A percentile compares a stretch with the other conserved stretches of the same genome.
Conservation (phyloP, 2,888 invertebrate genomes). For the Anthrax anthrax region DNA sequence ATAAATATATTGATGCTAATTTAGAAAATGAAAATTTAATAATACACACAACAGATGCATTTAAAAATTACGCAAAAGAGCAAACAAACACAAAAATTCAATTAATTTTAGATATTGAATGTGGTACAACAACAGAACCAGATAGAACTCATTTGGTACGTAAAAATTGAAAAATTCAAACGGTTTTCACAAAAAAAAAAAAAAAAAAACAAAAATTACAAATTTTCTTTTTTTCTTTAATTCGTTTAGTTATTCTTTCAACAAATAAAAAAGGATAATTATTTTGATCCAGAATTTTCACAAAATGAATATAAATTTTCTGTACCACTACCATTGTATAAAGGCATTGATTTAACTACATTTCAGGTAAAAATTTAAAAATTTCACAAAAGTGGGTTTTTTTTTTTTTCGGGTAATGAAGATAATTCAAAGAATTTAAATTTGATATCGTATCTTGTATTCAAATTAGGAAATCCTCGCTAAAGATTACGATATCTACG, state of each 20-base stretch:
- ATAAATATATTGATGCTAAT: slow-evolving; percentile 17
- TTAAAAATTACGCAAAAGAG: slow-evolving; percentile 16
- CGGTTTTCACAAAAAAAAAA: too few relatives aligned
- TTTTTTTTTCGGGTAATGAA: too few relatives aligned
- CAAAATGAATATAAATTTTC: slow-evolving; percentile 15
- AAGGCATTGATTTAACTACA: slow-evolving; percentile 17
- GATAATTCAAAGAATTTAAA: too few relatives aligned
- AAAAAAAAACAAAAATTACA: too few relatives aligned
- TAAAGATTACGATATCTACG: slow-evolving; percentile 17
- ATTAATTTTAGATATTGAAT: slow-evolving; percentile 13
- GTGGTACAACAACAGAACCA: slow-evolving; percentile 11
- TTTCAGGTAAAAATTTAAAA: slow-evolving; percentile 10
- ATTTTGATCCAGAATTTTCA: slow-evolving; percentile 17
- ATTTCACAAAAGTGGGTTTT: neutral
- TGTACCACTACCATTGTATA: slow-evolving; percentile 19
- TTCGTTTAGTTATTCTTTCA: slow-evolving; percentile 15
- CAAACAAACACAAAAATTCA: too few relatives aligned
- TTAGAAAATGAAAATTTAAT: slow-evolving; percentile 8
- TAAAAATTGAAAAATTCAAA: too few relatives aligned
- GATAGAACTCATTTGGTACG: too few relatives aligned
- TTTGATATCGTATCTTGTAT: neutral
- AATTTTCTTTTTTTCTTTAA: neutral
- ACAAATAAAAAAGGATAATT: slow-evolving; percentile 16
- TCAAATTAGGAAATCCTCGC: slow-evolving; percentile 15
- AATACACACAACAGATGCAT: slow-evolving; percentile 16